These are phyloP conservation scores for Adelognathus sp. DNA, from an alignment of 2,888 invertebrate species.

Conservation along the genomic window DNA sequence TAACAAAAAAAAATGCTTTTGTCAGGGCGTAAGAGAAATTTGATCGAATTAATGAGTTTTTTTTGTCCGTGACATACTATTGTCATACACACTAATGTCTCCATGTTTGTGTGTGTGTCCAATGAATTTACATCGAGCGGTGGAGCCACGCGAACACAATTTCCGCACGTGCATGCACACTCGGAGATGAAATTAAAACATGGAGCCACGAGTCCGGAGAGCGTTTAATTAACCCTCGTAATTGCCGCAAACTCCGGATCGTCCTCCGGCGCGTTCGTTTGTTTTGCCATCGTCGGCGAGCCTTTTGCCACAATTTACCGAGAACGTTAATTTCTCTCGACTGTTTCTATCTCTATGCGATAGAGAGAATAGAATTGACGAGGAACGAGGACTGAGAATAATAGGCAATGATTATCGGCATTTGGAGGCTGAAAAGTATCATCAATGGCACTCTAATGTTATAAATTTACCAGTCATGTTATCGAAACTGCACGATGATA, in stretches of 20 bases:
- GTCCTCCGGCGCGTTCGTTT: neutral
- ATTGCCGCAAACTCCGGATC: conserved; percentile 19
- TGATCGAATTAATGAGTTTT: too few relatives aligned
- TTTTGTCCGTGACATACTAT: neutral
- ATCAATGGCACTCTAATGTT: conserved; percentile 8
- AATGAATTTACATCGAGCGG: neutral
- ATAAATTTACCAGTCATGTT: neutral
- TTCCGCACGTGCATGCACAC: neutral
- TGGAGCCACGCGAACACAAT: neutral
- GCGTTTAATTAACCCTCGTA: conserved; percentile 35
- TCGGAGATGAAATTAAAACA: conserved; percentile 8
- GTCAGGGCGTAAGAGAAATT: too few relatives aligned
- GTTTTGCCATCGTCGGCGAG: neutral
- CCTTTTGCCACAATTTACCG: neutral
- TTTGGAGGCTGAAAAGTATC: neutral
- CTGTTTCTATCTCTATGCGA: neutral
- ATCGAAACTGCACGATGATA: neutral
- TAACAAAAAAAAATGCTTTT: too few relatives aligned
- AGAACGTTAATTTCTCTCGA: conserved; percentile 10
- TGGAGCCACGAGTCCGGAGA: neutral
- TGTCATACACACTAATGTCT: neutral
- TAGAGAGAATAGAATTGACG: neutral
- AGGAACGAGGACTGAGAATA: neutral
- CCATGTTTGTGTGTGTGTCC: neutral
- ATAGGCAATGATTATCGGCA: conserved; percentile 13